Percentiles rank a stretch among this genome's conserved stretches.
phyloP scores from a whole-genome alignment of 2,113 vertebrate species.

The Myrmophylax atrothorax region DNA sequence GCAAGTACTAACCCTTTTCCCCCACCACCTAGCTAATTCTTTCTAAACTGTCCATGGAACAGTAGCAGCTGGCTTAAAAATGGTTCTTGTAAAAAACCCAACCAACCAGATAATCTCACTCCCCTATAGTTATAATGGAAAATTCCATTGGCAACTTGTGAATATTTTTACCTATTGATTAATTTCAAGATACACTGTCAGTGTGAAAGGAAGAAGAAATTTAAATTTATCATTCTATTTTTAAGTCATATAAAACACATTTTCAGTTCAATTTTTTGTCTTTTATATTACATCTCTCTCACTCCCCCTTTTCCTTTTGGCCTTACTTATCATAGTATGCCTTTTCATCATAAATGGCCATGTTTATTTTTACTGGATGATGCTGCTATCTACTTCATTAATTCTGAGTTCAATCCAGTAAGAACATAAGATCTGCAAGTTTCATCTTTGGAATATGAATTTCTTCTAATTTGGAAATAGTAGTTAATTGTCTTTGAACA shows the following conservation, averaged over 20 bases:
- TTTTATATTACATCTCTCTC: background rate
- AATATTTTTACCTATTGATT: background rate
- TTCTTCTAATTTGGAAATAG: background rate
- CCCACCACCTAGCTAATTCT: background rate
- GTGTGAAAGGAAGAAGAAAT: background rate
- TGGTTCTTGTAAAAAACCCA: rapidly evolving
- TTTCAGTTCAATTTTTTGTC: background rate
- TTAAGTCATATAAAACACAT: background rate
- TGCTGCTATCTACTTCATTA: background rate
- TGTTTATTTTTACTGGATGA: background rate
- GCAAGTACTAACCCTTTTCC: background rate
- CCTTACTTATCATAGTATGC: background rate
- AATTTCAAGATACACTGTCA: background rate
- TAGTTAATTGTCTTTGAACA: background rate
- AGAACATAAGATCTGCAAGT: background rate
- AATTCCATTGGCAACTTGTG: background rate
- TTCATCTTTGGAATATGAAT: background rate
- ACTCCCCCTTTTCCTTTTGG: background rate
- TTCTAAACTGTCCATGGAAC: background rate
- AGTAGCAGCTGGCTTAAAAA: background rate
- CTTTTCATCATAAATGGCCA: background rate
- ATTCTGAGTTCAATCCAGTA: background rate
- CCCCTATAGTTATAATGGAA: background rate
- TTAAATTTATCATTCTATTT: background rate
- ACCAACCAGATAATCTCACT: rapidly evolving